Evolutionary conservation across 2,888 invertebrate species (phyloP).

Genomic region (Drosophila suboccidentalis): DNA sequence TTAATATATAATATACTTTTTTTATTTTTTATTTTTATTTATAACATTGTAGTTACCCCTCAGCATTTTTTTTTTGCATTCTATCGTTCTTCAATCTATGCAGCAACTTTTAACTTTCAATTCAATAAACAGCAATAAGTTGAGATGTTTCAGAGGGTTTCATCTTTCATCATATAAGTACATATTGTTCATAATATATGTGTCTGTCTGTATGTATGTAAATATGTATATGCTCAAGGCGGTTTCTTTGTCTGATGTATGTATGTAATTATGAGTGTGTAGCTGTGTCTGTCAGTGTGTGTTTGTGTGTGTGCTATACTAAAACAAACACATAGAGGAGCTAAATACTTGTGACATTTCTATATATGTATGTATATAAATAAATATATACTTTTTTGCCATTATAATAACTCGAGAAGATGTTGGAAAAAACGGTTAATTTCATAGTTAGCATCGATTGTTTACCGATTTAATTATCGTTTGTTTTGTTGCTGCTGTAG

Average conservation of each 20-base stretch:
- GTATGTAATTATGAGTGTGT: conserved; percentile 10
- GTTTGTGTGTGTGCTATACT: conserved; percentile 34
- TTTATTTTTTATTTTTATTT: conserved; percentile 40
- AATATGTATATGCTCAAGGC: conserved; percentile 17
- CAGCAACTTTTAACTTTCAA: conserved; percentile 34
- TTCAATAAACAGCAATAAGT: conserved; percentile 57
- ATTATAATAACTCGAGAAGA: conserved; percentile 37
- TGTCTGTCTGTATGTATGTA: conserved; percentile 4
- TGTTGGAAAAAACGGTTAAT: conserved; percentile 38
- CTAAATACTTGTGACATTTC: conserved; percentile 47
- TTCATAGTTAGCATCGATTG: conserved; percentile 36
- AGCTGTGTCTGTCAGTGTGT: conserved; percentile 2
- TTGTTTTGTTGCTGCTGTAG: neutral
- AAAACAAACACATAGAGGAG: conserved; percentile 52
- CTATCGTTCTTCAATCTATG: conserved; percentile 17
- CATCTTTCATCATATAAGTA: conserved; percentile 34
- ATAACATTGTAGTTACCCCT: conserved; percentile 61
- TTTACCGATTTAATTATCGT: conserved; percentile 28
- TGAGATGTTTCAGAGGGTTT: conserved; percentile 33
- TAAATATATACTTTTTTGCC: conserved; percentile 24
- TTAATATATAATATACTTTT: conserved; percentile 39
- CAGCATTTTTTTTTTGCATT: conserved; percentile 45
- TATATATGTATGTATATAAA: conserved; percentile 20
- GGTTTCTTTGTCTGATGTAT: conserved; percentile 12
- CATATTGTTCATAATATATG: conserved; percentile 9